Conservation (phyloP, 2,797 vertebrate genomes). For the Halcyon smyrnensis region DNA sequence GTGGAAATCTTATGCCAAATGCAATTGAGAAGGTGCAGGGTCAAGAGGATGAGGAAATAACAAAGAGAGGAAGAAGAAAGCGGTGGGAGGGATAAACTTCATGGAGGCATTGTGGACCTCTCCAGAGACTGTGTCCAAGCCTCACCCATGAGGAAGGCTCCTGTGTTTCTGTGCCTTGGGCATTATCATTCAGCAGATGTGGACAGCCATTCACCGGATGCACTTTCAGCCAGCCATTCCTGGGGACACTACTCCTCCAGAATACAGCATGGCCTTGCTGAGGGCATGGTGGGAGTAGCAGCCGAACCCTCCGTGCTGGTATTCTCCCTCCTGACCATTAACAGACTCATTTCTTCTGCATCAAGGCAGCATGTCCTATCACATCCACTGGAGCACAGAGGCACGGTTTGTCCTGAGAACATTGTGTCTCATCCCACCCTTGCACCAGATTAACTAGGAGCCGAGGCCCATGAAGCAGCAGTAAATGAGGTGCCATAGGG, state of each 20-base stretch:
- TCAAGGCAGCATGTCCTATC: not conserved
- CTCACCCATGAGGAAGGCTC: not conserved
- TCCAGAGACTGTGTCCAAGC: not conserved
- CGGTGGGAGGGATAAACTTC: not conserved
- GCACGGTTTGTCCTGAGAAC: not conserved
- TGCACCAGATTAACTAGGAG: not conserved
- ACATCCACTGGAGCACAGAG: not conserved
- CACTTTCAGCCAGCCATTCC: not conserved
- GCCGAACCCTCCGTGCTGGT: not conserved
- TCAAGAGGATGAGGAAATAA: not conserved
- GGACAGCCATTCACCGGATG: not conserved
- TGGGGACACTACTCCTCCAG: not conserved
- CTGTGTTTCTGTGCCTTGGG: not conserved
- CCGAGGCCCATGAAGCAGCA: not conserved
- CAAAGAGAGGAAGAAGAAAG: not conserved
- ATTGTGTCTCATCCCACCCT: not conserved
- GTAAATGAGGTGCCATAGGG: not conserved
- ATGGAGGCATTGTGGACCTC: not conserved
- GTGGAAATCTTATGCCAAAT: not conserved
- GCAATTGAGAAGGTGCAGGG: fast-evolving
- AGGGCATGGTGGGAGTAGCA: not conserved
- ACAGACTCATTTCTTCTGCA: not conserved
- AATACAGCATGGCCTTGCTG: not conserved
- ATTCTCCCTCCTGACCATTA: not conserved
- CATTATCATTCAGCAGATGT: fast-evolving